phyloP scores from a whole-genome alignment of 2,888 invertebrate species.

The Habrosyne pyritoides region DNA sequence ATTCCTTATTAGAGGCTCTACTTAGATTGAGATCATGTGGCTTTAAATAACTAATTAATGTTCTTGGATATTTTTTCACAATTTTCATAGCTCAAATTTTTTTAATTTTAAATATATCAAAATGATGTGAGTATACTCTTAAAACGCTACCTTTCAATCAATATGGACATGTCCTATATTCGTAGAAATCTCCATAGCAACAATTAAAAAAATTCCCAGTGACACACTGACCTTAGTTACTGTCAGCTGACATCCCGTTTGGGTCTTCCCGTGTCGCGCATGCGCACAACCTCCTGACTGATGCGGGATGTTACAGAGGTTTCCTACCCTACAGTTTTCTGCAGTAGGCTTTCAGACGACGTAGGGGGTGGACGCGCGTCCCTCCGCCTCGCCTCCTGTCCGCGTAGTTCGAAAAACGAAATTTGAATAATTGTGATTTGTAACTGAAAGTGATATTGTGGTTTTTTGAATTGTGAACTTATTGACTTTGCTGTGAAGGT shows the following conservation, averaged over 20 bases:
- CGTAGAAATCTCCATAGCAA: background rate
- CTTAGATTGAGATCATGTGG: too few relatives aligned
- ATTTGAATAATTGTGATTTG: conserved; percentile 25
- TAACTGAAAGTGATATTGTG: conserved; percentile 29
- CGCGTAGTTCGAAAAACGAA: conserved; percentile 27
- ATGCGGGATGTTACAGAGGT: conserved; percentile 65
- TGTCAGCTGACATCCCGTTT: conserved; percentile 72
- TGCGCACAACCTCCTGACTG: conserved; percentile 49
- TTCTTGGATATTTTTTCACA: too few relatives aligned
- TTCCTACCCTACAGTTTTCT: conserved; percentile 49
- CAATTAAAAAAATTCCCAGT: conserved; percentile 29
- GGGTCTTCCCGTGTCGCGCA: conserved; percentile 46
- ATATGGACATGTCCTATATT: background rate
- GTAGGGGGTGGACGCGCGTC: conserved; percentile 39
- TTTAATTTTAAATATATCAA: too few relatives aligned
- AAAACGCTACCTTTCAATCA: too few relatives aligned
- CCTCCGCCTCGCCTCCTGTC: conserved; percentile 18
- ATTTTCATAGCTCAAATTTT: too few relatives aligned
- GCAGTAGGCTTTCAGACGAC: conserved; percentile 59
- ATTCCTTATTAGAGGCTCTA: too few relatives aligned
- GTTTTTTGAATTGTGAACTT: background rate
- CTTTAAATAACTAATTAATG: too few relatives aligned
- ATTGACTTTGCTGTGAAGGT: background rate
- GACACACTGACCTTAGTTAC: conserved; percentile 77
- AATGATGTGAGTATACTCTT: too few relatives aligned